Evolutionary conservation across 2,888 invertebrate species (phyloP), one percentile per base, ranked within the genome.

Genomic region (Zonitis immaculata): DNA sequence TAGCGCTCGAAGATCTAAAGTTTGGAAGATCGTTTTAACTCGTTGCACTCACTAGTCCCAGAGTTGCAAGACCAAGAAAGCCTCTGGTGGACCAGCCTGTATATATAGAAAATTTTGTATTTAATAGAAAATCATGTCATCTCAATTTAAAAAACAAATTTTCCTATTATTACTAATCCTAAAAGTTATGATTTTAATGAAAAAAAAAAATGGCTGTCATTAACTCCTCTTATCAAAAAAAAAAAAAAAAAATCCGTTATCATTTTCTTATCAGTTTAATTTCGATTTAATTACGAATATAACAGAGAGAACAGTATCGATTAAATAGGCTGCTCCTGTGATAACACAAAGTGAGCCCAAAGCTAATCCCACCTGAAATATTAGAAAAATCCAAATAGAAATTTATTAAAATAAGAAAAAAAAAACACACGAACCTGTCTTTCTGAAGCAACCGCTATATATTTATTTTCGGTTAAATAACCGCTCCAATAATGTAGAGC

Each of bases 401-500:
- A 51, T 42, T 11, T 28, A 12, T 35, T 35, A 9, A 27, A 28
- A 46, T 48, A 47, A 30, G 61, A 59, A 81, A 82, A 27, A 42
- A 26, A 18, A 28, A 49, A 14, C 43, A 32, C 4, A 30, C 2
- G 4, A 64, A 75, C 76, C 79, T 89, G 86, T 78, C 86, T 82
- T 73, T 91, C 91, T 0, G 86, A 83, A 47, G 86, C 84, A 1
- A 87, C 85, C 63, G 85, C 82, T 55, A 84, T 78, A 73, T 82
- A 88, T 71, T 88, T 88, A 68, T 91, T 86, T 69, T 91, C 90
- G 14, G 85, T 82, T 74, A 88, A 85, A 77, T 91, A 93, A 1
- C 92, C 91, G 54, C 87, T 86, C 91, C 92, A 93, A 77, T 92
- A 93, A 76, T 92, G 91, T 16, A 92, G 79, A 0, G 91, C 91